Percentiles rank a stretch among this genome's conserved stretches.
Evolutionary conservation across 2,888 invertebrate genomes (phyloP).

Genomic region (Yponomeuta plumbellus): DNA sequence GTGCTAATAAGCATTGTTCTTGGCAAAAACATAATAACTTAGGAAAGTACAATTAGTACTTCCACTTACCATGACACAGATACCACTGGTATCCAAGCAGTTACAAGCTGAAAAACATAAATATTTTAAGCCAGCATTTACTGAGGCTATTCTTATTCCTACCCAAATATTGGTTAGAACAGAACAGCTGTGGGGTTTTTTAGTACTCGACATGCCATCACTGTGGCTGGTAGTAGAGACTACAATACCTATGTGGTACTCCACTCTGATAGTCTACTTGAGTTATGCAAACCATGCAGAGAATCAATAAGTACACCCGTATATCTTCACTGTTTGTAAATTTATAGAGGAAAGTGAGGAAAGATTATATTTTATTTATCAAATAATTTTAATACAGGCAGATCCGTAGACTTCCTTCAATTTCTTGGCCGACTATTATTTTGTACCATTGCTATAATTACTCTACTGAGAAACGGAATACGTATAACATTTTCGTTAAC

Average conservation of each 20-base stretch:
- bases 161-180: background rate
- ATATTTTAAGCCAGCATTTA: constrained; percentile 49
- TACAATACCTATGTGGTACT: too few relatives aligned
- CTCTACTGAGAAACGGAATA: background rate
- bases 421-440: too few relatives aligned
- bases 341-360: too few relatives aligned
- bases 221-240: background rate
- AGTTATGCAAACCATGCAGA: background rate
- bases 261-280: background rate
- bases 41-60: constrained; percentile 65
- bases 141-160: constrained; percentile 28
- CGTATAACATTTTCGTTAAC: background rate
- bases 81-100: constrained; percentile 71
- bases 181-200: background rate
- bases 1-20: constrained; percentile 21
- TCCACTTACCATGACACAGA: constrained; percentile 71
- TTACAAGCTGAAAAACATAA: constrained; percentile 73
- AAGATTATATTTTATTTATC: too few relatives aligned
- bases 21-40: constrained; percentile 30
- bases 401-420: too few relatives aligned
- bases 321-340: too few relatives aligned
- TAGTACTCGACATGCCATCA: background rate
- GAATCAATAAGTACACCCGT: too few relatives aligned
- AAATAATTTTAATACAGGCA: too few relatives aligned
- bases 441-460: too few relatives aligned